Evolutionary conservation across 2,797 vertebrate species (phyloP), one percentile per base, ranked within the genome.

Genomic region (Taenioides sp.): DNA sequence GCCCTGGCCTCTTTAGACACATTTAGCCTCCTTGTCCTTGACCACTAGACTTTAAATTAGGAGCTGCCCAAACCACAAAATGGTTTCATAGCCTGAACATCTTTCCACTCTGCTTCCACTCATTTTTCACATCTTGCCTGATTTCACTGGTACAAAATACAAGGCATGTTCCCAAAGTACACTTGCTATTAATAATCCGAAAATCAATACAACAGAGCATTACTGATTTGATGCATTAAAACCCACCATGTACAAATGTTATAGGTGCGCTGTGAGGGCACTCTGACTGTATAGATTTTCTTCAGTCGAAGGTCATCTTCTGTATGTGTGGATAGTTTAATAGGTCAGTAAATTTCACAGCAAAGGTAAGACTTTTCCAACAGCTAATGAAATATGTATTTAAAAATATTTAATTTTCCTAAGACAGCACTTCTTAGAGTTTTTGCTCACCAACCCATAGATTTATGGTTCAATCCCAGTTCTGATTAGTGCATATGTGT

Each of bases 201-300:
- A 71, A 79, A 86, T 90, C 77, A 9, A 89, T 90, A 65, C 66
- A 54, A n/a, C 2, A 47, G 68, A 72, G 37, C 50, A 23, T 3
- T 69, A 88, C 88, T 55, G 80, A 91, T 85, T 50, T 14, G 62
- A 6, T 74, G 37, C 73, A 67, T 88, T 87, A 72, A 79, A 74
- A 72, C 40, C 54, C 68, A 60, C 52, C 25, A 55, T 75, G 73
- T 80, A 67, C 75, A 77, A 66, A 67, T 71, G 76, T 87, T 86
- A 83, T 84, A 77, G 86, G 40, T 80, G 65, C 68, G 16, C 34
- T 65, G 25, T 23, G 37, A 68, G 28, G 74, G 50, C 70, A 55
- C 69, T 78, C 64, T 50, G 27, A 49, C 52, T 27, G 16, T 37
- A 80, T 80, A 16, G 81, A 88, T 84, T 77, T 72, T 71, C 61